Base-by-base conservation (phyloP, 2,113 vertebrate species). In the Toxotes chatareus region DNA sequence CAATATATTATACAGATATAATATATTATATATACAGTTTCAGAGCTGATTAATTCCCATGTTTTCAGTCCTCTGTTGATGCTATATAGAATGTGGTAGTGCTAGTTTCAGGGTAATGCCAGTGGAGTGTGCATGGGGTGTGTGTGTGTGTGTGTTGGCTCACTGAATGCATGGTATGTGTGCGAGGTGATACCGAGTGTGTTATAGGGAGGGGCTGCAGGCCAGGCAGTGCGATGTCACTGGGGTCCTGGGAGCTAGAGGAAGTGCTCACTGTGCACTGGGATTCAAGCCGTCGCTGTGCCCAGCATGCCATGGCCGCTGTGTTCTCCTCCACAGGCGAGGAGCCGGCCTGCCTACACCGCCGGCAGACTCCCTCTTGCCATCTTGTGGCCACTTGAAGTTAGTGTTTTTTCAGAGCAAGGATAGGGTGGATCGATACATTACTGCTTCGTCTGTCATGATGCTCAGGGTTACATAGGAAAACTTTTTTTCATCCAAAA, bases 291-390 rank as follows among this genome's bases (percentile, higher is more conserved):
- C 93, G 91, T 91, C 85, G 76, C 87, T 88, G 88, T 94, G 92
- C 94, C 93, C 95, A 93, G 95, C 94, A 86, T 94, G 94, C 93
- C 91, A 92, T 94, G 93, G 93, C 91, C 89, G 87, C 91, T 90
- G 90, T 86, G 88, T 89, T 89, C 88, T 90, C 86, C 81, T 88
- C 85, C 80, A 82, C 74, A 75, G 76, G 89, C 83, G 6, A 80
- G 68, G 84, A 87, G 83, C 88, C 76, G 80, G 71, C 83, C 79
- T 80, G 72, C 81, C 84, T 86, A 73, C 79, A 49, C 53, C 4
- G 3, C 55, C 62, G 27, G 61, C 87, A 87, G 88, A 89, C 91
- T 93, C 93, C 89, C 90, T 88, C 76, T 86, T 86, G 92, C 92
- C 93, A 93, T 84, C 92, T 92, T 89, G 92, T 94, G 93, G 92